Percentiles rank a stretch among this genome's conserved stretches.
Evolutionary conservation across 1,140 invertebrate genomes (phyloP).

Genomic region (Portunus trituberculatus): DNA sequence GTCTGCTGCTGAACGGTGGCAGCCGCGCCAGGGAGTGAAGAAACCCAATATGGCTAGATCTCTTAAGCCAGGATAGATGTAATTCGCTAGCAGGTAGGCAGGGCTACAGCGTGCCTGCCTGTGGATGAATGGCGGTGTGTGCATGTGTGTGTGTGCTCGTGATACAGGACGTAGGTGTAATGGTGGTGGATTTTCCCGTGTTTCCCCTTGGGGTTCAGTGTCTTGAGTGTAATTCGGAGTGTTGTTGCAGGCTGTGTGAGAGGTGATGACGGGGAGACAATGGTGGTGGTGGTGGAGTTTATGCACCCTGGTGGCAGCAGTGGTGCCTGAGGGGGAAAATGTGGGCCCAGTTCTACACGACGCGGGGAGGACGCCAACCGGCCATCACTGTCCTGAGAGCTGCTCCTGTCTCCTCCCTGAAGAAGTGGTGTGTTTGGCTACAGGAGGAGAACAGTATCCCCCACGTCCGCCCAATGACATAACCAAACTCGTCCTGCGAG

Average conservation of each 20-base stretch:
- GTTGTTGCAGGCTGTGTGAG: constrained; percentile 62
- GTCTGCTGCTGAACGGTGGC: constrained; percentile 8
- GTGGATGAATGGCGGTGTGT: background rate
- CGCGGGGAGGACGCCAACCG: background rate
- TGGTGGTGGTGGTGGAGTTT: constrained; percentile 49
- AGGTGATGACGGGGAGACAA: constrained; percentile 61
- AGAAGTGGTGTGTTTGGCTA: constrained; percentile 46
- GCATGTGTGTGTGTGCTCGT: background rate
- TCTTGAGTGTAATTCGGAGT: background rate
- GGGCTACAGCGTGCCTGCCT: background rate
- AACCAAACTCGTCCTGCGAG: constrained; percentile 51
- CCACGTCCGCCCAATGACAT: constrained; percentile 58
- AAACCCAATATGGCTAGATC: constrained; percentile 12
- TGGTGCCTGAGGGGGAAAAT: constrained; percentile 64
- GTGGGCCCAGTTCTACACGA: background rate
- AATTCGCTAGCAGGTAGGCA: background rate
- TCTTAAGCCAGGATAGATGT: background rate
- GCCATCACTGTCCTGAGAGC: constrained; percentile 40
- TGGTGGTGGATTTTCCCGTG: too few species aligned
- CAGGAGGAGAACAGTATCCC: constrained; percentile 31
- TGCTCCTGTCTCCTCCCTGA: constrained; percentile 46
- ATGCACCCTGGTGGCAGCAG: constrained; percentile 30
- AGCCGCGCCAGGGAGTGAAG: constrained; percentile 5
- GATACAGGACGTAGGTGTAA: background rate
- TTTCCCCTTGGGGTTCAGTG: background rate